Evolutionary conservation across 2,113 vertebrate genomes (phyloP).

Genomic region (Neolamprologus fasciatus): DNA sequence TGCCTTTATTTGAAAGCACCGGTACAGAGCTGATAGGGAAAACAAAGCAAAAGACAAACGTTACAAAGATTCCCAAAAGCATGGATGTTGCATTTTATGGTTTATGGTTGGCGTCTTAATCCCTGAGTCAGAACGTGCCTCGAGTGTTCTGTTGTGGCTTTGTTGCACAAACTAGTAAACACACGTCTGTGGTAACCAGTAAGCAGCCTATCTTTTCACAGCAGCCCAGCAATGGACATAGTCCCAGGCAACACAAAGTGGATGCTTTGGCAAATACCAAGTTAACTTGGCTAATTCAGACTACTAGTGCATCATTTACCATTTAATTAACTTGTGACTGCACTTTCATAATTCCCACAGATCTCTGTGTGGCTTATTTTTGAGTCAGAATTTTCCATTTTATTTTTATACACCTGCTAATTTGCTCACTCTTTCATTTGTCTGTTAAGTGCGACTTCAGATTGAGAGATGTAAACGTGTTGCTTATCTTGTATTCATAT

Average conservation of each 20-base stretch:
- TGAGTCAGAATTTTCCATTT: neutral
- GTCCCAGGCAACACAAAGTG: neutral
- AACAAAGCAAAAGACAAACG: neutral
- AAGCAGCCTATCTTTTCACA: neutral
- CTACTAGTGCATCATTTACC: neutral
- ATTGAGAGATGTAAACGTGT: neutral
- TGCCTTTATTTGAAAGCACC: neutral
- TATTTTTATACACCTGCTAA: neutral
- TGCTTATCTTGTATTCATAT: neutral
- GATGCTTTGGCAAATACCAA: neutral
- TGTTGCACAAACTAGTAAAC: neutral
- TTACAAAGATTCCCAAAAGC: neutral
- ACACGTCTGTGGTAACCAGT: neutral
- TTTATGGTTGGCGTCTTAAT: neutral
- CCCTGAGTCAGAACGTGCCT: neutral
- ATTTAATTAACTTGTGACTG: neutral
- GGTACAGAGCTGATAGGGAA: neutral
- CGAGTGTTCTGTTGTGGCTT: neutral
- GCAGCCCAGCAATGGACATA: neutral
- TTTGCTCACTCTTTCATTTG: neutral
- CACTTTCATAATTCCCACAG: neutral
- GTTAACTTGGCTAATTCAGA: neutral
- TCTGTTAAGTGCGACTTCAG: neutral
- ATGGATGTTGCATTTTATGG: neutral
- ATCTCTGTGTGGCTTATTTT: neutral